Evolutionary conservation across 37 sponge, comb jelly and placozoan genomes (phyloP).

Genomic region (Tethya wilhelma): DNA sequence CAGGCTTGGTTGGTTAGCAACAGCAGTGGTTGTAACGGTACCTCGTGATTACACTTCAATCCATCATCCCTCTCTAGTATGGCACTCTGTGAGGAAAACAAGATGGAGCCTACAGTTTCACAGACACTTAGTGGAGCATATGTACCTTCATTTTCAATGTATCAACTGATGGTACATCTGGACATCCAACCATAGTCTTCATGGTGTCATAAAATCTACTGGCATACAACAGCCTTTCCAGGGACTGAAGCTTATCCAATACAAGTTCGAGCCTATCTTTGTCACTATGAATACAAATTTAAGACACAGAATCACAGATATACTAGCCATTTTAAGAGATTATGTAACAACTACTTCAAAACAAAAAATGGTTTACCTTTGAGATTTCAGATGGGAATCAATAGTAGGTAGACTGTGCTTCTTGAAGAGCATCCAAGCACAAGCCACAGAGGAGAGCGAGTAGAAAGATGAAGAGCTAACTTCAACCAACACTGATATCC

Average conservation of each 20-base stretch:
- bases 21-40: no score
- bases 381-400: neutral
- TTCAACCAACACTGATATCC: no score
- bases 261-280: no score
- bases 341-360: neutral
- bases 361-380: neutral
- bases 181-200: conserved; percentile 10
- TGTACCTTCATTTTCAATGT: conserved; percentile 1
- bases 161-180: neutral
- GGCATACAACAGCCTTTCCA: neutral
- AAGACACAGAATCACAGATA: no score
- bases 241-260: no score
- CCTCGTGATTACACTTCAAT: no score
- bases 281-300: no score
- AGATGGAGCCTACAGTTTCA: no score
- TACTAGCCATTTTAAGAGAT: conserved; percentile 1
- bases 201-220: neutral
- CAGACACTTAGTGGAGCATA: neutral
- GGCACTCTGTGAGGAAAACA: no score
- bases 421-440: conserved; percentile 15
- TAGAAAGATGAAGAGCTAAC: no score
- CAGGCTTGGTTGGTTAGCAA: no score
- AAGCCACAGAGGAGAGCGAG: conserved; percentile 5
- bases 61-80: no score
- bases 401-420: neutral